phyloP scores from a whole-genome alignment of 2,888 invertebrate genomes.

The Pandemis heparana region DNA sequence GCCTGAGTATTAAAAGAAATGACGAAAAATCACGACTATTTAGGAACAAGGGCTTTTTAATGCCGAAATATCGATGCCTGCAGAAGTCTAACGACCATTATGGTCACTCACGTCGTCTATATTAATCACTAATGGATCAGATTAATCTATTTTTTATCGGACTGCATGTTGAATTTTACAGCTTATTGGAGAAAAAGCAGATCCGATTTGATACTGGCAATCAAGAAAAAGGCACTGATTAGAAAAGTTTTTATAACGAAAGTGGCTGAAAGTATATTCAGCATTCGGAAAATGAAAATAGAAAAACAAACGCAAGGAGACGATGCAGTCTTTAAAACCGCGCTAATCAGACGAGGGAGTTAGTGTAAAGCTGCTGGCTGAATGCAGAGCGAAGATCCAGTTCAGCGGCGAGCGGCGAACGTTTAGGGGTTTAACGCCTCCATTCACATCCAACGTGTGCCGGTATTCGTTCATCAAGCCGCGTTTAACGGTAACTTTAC shows the following conservation, averaged over 20 bases:
- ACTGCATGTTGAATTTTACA: no score
- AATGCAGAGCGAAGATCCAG: conserved; percentile 1
- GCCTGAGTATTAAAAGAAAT: conserved; percentile 14
- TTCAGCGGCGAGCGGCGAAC: not conserved
- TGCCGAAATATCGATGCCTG: not conserved
- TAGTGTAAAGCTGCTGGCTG: not conserved
- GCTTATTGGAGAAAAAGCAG: not conserved
- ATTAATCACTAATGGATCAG: no score
- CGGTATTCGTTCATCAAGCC: conserved; percentile 34
- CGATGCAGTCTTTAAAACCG: not conserved
- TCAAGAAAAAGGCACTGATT: not conserved
- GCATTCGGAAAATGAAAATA: not conserved
- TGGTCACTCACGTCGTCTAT: no score
- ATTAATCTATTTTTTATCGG: no score
- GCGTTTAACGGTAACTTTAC: conserved; percentile 19
- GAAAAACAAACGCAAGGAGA: conserved; percentile 1
- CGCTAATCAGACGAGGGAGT: conserved; percentile 4
- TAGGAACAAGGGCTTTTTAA: not conserved
- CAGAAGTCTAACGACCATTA: not conserved
- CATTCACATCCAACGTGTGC: conserved; percentile 33
- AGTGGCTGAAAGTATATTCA: not conserved
- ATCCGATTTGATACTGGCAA: not conserved
- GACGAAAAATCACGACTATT: not conserved
- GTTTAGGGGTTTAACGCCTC: conserved; percentile 32
- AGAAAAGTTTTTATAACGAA: conserved; percentile 1